Conservation (phyloP, 2,797 vertebrate species). For the Mionectes olivaceus region DNA sequence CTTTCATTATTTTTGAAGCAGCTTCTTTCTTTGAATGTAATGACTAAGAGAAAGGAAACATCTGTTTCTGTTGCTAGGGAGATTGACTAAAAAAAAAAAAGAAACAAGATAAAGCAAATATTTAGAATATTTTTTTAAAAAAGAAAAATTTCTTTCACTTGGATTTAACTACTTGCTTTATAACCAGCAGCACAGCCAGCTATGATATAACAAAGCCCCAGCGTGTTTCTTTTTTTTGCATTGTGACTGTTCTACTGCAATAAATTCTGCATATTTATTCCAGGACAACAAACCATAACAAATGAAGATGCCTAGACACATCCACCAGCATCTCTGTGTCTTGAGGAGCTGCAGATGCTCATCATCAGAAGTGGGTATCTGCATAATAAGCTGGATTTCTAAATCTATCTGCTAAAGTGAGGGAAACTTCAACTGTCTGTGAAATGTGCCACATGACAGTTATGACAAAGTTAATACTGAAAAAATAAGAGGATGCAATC, state of each 20-base stretch:
- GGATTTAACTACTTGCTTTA: conserved; percentile 71
- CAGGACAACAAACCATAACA: neutral
- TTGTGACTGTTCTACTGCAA: neutral
- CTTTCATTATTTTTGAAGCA: conserved; percentile 81
- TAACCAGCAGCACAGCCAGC: conserved; percentile 31
- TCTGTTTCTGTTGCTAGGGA: conserved; percentile 82
- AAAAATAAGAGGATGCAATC: neutral
- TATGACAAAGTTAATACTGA: neutral
- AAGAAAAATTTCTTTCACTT: conserved; percentile 62
- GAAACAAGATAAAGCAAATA: conserved; percentile 74
- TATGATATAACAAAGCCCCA: conserved; percentile 39
- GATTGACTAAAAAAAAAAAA: conserved; percentile 31
- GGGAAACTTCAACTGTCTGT: neutral
- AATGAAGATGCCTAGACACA: conserved; percentile 15
- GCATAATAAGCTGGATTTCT: neutral
- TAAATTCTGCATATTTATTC: conserved; percentile 13
- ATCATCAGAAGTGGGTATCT: neutral
- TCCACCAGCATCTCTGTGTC: neutral
- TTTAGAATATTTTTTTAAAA: conserved; percentile 60
- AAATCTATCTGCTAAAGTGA: neutral
- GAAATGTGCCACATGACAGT: neutral
- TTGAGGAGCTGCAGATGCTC: conserved; percentile 54
- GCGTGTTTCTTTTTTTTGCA: neutral
- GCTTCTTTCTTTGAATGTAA: conserved; percentile 79
- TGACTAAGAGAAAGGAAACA: conserved; percentile 82